Evolutionary conservation across 2,797 vertebrate genomes (phyloP).

Genomic region (Molossus molossus): DNA sequence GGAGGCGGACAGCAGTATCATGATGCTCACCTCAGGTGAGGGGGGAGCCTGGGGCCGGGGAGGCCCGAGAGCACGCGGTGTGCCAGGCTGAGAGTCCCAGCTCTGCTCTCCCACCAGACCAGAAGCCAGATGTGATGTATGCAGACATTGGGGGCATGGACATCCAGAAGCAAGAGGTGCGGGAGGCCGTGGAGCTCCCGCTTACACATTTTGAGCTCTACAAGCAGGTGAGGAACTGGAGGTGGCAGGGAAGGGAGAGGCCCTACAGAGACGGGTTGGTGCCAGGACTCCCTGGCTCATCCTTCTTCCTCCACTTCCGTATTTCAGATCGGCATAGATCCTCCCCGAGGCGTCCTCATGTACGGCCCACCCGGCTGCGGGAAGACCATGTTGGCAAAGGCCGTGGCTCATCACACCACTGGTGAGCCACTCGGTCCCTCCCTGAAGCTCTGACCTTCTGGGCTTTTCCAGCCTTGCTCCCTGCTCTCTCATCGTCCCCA

Average conservation of each 20-base stretch:
- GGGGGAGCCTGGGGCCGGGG: not conserved
- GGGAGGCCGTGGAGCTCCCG: slow-evolving; percentile 97
- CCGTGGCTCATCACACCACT: slow-evolving; percentile 97
- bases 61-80: not conserved
- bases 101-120: slow-evolving; percentile 90
- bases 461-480: not conserved
- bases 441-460: not conserved
- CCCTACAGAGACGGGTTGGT: rapidly evolving
- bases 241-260: not conserved
- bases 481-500: not conserved
- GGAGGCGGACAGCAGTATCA: slow-evolving; percentile 98
- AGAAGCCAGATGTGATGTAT: slow-evolving; percentile 98
- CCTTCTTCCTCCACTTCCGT: not conserved
- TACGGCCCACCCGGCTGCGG: slow-evolving; percentile 97
- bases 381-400: slow-evolving; percentile 98
- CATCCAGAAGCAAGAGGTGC: slow-evolving; percentile 98
- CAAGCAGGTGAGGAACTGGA: slow-evolving; percentile 93
- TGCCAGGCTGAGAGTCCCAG: slow-evolving; percentile 35
- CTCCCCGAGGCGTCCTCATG: slow-evolving; percentile 97
- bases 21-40: slow-evolving; percentile 97
- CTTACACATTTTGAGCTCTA: slow-evolving; percentile 99
- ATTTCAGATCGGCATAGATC: slow-evolving; percentile 96
- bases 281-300: not conserved
- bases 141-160: slow-evolving; percentile 98
- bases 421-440: slow-evolving; percentile 86